Conservation (phyloP, 92 coral and sea anemone species). For the Epizoanthus ramosus region DNA sequence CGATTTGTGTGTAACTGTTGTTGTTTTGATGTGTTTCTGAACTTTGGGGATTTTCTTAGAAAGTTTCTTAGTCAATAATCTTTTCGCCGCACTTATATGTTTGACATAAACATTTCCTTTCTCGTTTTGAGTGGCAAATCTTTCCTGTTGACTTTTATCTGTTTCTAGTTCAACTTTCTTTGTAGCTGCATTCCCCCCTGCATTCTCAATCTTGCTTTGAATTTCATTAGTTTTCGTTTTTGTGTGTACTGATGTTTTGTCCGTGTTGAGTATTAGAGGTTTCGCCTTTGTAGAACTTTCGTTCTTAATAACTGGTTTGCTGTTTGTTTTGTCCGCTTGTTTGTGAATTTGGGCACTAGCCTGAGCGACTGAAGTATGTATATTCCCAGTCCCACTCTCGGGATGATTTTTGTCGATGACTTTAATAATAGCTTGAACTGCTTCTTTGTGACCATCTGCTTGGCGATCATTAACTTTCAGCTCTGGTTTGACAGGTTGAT, state of each 20-base stretch:
- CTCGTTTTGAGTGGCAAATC: background rate
- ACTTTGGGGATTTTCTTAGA: background rate
- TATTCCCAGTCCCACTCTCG: background rate
- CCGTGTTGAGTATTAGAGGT: background rate
- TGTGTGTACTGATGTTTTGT: background rate
- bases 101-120: background rate
- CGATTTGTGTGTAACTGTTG: background rate
- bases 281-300: background rate
- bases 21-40: background rate
- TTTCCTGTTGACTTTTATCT: background rate
- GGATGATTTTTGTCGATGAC: background rate
- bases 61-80: slow-evolving; percentile 3
- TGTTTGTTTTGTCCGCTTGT: background rate
- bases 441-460: background rate
- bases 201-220: background rate
- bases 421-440: background rate
- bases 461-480: background rate
- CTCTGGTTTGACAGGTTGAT: background rate
- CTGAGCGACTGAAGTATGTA: background rate
- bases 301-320: background rate
- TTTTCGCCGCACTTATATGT: background rate
- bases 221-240: background rate
- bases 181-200: too few relatives aligned
- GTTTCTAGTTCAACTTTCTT: background rate
- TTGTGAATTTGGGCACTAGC: background rate